Percentiles rank a stretch among this genome's conserved stretches.
phyloP scores from a whole-genome alignment of 2,797 vertebrate species.

The Rhynchonycteris naso region DNA sequence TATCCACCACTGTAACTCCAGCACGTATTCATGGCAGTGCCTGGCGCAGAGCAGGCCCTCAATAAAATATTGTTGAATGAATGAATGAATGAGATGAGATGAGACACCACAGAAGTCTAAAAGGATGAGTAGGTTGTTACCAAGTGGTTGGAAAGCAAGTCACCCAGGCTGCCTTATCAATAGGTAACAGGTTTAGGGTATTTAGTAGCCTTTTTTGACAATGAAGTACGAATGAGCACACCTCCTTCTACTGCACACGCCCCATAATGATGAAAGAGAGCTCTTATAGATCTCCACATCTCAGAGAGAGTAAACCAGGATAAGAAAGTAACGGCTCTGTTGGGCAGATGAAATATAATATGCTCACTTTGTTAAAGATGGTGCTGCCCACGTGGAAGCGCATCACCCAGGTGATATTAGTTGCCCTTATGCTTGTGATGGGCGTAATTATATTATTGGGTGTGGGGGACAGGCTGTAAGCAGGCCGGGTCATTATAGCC shows the following conservation, averaged over 20 bases:
- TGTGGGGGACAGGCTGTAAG: too few species aligned
- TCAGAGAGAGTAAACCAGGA: not conserved
- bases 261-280: not conserved
- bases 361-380: too few species aligned
- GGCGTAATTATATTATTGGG: too few species aligned
- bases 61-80: not conserved
- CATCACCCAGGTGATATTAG: too few species aligned
- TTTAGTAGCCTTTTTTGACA: not conserved
- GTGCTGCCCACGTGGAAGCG: too few species aligned
- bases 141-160: not conserved
- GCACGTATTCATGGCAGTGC: not conserved
- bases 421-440: too few species aligned
- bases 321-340: too few species aligned
- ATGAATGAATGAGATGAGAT: not conserved
- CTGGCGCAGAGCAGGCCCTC: not conserved
- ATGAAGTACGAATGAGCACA: not conserved
- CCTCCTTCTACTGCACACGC: not conserved
- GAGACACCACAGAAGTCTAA: not conserved
- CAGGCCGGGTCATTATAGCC: too few species aligned
- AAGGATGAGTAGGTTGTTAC: not conserved
- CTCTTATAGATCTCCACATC: not conserved
- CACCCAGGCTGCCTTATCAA: not conserved
- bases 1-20: not conserved
- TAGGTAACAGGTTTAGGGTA: not conserved
- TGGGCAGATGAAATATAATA: too few species aligned